Percentiles rank a stretch among this genome's conserved stretches.
Evolutionary conservation across 2,797 vertebrate species (phyloP).

Genomic region (Setipinna tenuifilis): DNA sequence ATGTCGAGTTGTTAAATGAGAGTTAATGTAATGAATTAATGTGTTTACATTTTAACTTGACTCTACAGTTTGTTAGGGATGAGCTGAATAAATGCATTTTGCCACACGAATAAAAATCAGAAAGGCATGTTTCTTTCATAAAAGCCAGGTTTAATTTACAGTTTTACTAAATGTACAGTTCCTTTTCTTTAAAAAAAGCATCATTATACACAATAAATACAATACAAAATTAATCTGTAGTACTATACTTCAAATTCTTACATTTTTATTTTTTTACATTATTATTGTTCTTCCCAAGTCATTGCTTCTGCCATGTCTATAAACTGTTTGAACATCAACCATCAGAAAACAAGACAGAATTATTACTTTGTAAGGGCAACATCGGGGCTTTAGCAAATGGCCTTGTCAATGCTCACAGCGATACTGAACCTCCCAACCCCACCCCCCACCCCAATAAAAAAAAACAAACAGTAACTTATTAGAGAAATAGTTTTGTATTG

Average conservation of each 20-base stretch:
- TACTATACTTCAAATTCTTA: slow-evolving; percentile 94
- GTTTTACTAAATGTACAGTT: slow-evolving; percentile 98
- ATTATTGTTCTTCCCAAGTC: slow-evolving; percentile 78
- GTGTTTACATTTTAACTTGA: neutral
- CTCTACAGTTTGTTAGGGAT: no score
- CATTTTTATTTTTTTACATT: slow-evolving; percentile 77
- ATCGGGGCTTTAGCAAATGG: neutral
- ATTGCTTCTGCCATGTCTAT: slow-evolving; percentile 77
- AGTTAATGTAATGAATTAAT: neutral
- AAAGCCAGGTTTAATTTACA: slow-evolving; percentile 97
- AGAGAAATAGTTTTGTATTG: neutral
- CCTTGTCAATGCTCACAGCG: slow-evolving; percentile 19
- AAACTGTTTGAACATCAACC: slow-evolving; percentile 69
- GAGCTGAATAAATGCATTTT: neutral
- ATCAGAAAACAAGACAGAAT: slow-evolving; percentile 11
- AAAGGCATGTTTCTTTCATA: slow-evolving; percentile 82
- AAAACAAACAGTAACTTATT: neutral
- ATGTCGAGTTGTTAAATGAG: no score
- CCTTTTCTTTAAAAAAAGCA: slow-evolving; percentile 92
- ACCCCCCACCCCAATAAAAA: no score
- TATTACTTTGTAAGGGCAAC: slow-evolving; percentile 26
- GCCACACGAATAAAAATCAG: slow-evolving; percentile 27
- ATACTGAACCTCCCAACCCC: neutral
- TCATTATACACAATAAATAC: slow-evolving; percentile 99
- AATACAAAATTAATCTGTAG: slow-evolving; percentile 99